These are phyloP conservation scores for Psammodynastes pulverulentus DNA, from an alignment of 2,113 vertebrate genomes.

Conservation along the genomic window DNA sequence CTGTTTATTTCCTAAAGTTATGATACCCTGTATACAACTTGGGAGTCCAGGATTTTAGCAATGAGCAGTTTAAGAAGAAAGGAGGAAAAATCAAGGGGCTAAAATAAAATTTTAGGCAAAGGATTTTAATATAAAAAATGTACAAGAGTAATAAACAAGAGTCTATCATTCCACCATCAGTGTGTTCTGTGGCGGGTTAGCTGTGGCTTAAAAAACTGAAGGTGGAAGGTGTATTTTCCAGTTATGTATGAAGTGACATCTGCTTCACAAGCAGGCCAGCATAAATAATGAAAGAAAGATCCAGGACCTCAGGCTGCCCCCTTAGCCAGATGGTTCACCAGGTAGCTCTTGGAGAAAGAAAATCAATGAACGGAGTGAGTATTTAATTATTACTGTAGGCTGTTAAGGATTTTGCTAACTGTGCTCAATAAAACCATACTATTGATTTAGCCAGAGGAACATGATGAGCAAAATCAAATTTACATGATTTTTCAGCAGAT, in stretches of 20 bases:
- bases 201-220: background rate
- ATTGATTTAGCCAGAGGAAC: background rate
- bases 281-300: constrained; percentile 19
- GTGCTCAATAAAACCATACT: background rate
- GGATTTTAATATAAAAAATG: background rate
- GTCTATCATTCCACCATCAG: background rate
- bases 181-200: too few relatives aligned
- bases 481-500: constrained; percentile 3
- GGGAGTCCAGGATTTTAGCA: background rate
- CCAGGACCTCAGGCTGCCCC: background rate
- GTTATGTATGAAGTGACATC: background rate
- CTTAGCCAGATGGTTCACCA: background rate
- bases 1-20: constrained; percentile 9
- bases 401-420: constrained; percentile 11
- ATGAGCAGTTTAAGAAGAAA: background rate
- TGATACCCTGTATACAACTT: background rate
- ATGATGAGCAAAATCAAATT: background rate
- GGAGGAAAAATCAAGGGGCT: background rate
- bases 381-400: constrained; percentile 10
- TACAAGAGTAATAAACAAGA: background rate
- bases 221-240: background rate
- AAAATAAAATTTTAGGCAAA: background rate
- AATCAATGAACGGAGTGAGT: constrained; percentile 5
- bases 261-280: background rate
- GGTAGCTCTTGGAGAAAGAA: background rate